phyloP scores from a whole-genome alignment of 2,113 vertebrate species.

The Eurystomus gularis region DNA sequence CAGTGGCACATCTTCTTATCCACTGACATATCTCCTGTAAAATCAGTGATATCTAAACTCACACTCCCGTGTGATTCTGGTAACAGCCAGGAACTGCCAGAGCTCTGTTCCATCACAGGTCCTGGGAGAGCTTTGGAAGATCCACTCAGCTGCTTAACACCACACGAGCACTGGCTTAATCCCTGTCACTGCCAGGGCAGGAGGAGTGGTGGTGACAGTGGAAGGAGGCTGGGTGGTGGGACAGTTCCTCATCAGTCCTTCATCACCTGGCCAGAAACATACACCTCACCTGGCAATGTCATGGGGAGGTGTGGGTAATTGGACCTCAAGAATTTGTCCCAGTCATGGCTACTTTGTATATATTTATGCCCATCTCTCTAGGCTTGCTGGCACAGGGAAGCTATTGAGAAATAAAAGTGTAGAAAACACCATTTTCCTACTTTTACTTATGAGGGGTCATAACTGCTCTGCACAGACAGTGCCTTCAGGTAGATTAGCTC shows the following conservation, averaged over 20 bases:
- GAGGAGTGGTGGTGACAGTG: neutral
- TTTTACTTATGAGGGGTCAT: neutral
- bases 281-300: neutral
- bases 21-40: constrained; percentile 20
- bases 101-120: neutral
- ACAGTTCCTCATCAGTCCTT: neutral
- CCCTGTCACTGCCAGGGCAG: accelerated
- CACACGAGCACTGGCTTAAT: accelerated
- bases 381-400: neutral
- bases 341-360: neutral
- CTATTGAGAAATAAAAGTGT: neutral
- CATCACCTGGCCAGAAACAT: neutral
- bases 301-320: neutral
- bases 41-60: neutral
- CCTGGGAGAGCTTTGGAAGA: neutral
- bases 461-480: neutral
- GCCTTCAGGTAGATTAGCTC: neutral
- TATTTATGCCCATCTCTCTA: neutral
- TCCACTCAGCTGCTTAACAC: neutral
- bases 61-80: neutral
- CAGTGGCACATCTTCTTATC: constrained; percentile 45
- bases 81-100: neutral
- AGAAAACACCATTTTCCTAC: neutral
- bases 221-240: neutral
- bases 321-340: neutral